Base-by-base conservation (phyloP, 2,113 vertebrate species). In the Brachionichthys hirsutus region DNA sequence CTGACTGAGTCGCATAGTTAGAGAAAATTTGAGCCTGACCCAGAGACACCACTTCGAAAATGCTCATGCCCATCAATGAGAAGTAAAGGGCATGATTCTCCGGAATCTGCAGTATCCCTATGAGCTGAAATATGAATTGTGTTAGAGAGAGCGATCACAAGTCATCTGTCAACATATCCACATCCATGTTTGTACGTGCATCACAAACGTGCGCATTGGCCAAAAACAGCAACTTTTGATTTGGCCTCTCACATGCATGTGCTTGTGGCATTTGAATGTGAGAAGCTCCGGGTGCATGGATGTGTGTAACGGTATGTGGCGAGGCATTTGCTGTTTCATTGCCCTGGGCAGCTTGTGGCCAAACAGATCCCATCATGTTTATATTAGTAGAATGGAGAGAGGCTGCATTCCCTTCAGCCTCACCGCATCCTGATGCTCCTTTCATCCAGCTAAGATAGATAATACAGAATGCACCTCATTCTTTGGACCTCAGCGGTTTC, bases 311-410 rank as follows among this genome's bases (percentile, higher is more conserved):
- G 60, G 74, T 66, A 62, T 64, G 70, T 47, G 72, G 46, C 49
- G 55, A 66, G 55, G 12, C 67, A 75, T 81, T n/a, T 80, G 63
- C 55, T 84, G 78, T 87, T 85, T 73, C 59, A 36, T 73, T n/a
- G 53, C 82, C 69, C 47, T 2, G 34, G 71, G 85, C 82, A 41
- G 55, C 61, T 41, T 19, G 18, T 59, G 71, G 77, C 73, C 67
- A 77, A 81, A 74, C 77, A 79, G 72, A 86, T 87, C 84, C 66
- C 82, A 77, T 89, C 84, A 67, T 78, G 85, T 85, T 83, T 86
- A 83, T 59, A 53, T 86, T 71, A 54, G 34, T 24, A 61, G 67
- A 60, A 43, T 57, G n/a, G n/a, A 67, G 81, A 80, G 68, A 75
- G 70, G 74, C 82, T 49, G 50, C 34, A 5, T 45, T 76, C 75